These are phyloP conservation scores for Molorchus minor DNA, from an alignment of 2,888 invertebrate genomes.

Conservation along the genomic window DNA sequence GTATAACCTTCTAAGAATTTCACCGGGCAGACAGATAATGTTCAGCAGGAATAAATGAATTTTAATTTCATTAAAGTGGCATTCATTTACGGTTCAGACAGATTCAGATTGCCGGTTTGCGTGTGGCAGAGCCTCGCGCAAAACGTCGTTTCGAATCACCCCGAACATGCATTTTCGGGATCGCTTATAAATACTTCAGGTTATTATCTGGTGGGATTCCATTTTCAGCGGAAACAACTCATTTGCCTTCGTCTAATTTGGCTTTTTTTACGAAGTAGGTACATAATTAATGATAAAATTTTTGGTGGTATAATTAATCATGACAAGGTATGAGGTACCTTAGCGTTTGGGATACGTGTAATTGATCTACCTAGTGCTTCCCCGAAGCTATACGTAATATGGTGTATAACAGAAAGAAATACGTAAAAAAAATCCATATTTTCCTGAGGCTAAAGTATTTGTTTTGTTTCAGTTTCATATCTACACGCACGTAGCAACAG, in stretches of 20 bases:
- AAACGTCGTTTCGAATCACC: constrained; percentile 19
- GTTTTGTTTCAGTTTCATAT: too few species aligned
- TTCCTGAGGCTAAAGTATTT: too few species aligned
- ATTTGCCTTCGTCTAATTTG: constrained; percentile 19
- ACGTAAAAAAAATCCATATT: too few species aligned
- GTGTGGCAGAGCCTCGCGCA: constrained; percentile 43
- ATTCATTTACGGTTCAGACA: constrained; percentile 46
- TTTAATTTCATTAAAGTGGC: constrained; percentile 63
- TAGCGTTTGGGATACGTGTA: background rate
- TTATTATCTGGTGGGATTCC: constrained; percentile 17
- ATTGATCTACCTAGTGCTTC: background rate
- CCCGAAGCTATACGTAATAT: background rate
- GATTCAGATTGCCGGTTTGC: constrained; percentile 60
- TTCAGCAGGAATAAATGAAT: constrained; percentile 61
- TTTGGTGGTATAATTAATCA: constrained; percentile 10
- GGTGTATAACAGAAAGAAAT: too few species aligned
- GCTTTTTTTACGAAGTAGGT: constrained; percentile 8
- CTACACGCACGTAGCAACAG: too few species aligned
- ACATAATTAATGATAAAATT: constrained; percentile 15
- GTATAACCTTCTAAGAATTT: constrained; percentile 58
- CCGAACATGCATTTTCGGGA: constrained; percentile 24
- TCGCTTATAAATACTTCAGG: constrained; percentile 24
- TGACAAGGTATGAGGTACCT: background rate
- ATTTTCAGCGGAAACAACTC: constrained; percentile 25
- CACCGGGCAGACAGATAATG: constrained; percentile 55